phyloP scores from a whole-genome alignment of 1,140 invertebrate species.

The Drosophila arizonae region DNA sequence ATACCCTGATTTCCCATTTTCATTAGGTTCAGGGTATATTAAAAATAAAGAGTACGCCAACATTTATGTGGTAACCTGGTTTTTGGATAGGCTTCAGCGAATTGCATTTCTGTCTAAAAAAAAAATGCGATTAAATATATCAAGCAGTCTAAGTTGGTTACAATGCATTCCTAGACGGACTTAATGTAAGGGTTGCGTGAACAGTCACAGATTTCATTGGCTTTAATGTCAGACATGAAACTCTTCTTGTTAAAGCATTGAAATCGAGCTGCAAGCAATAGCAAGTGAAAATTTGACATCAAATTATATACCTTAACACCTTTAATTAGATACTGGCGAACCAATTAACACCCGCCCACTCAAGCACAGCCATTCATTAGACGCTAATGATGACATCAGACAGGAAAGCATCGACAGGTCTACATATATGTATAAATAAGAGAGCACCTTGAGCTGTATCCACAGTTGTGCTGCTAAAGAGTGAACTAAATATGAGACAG shows the following conservation, averaged over 20 bases:
- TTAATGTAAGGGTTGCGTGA: no score
- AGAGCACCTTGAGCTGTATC: not conserved
- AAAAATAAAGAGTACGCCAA: constrained; percentile 71
- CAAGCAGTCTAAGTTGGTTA: no score
- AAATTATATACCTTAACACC: constrained; percentile 33
- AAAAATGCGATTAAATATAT: no score
- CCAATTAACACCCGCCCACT: constrained; percentile 53
- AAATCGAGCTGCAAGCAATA: not conserved
- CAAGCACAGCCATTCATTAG: constrained; percentile 45
- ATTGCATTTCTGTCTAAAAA: not conserved
- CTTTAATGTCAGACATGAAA: no score
- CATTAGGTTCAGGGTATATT: no score
- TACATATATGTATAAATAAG: constrained; percentile 2
- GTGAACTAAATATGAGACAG: no score
- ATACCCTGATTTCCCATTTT: no score
- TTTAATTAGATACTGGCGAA: constrained; percentile 45
- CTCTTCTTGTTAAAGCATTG: no score
- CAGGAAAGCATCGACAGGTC: not conserved
- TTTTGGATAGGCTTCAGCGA: not conserved
- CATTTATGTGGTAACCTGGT: constrained; percentile 48
- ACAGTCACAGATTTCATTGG: no score
- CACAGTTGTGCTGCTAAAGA: constrained; percentile 11
- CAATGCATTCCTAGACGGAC: no score
- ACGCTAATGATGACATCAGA: constrained; percentile 44
- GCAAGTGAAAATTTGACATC: not conserved